Percentiles rank a stretch among this genome's conserved stretches.
Conservation (phyloP, 2,797 vertebrate genomes). For the Gambusia yucatana region DNA sequence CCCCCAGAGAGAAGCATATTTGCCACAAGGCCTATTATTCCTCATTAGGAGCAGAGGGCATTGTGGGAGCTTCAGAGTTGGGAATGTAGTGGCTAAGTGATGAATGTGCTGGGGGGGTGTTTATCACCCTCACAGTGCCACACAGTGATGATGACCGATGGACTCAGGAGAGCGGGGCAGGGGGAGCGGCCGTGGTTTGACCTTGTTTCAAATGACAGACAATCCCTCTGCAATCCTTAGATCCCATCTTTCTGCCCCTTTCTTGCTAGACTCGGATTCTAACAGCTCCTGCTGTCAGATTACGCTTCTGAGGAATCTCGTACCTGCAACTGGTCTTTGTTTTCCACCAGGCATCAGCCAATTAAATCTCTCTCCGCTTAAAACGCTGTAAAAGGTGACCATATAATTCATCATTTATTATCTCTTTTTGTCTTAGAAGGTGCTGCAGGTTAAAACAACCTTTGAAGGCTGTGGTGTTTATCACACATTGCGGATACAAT, state of each 20-base stretch:
- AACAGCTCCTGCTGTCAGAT: constrained; percentile 2
- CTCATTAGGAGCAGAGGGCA: constrained; percentile 64
- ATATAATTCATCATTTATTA: neutral
- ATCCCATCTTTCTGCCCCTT: constrained; percentile 7
- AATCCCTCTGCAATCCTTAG: constrained; percentile 11
- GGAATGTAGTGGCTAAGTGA: constrained; percentile 68
- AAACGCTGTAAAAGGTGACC: neutral
- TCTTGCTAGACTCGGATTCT: neutral
- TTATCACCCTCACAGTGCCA: constrained; percentile 57
- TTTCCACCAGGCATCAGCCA: neutral
- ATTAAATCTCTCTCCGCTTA: neutral
- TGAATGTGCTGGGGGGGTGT: constrained; percentile 69
- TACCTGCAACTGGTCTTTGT: neutral
- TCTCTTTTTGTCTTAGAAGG: neutral
- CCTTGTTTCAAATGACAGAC: constrained; percentile 72
- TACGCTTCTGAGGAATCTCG: constrained; percentile 1
- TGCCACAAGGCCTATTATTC: constrained; percentile 64
- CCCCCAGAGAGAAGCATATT: constrained; percentile 52
- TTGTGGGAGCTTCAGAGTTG: constrained; percentile 39
- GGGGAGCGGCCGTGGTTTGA: constrained; percentile 55
- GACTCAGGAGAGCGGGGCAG: constrained; percentile 43
- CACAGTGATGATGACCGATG: constrained; percentile 69
- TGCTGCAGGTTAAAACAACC: neutral
- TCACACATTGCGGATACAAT: too few relatives aligned
- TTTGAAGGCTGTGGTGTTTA: neutral